phyloP scores from a whole-genome alignment of 1,140 invertebrate species.

The Littorina saxatilis region DNA sequence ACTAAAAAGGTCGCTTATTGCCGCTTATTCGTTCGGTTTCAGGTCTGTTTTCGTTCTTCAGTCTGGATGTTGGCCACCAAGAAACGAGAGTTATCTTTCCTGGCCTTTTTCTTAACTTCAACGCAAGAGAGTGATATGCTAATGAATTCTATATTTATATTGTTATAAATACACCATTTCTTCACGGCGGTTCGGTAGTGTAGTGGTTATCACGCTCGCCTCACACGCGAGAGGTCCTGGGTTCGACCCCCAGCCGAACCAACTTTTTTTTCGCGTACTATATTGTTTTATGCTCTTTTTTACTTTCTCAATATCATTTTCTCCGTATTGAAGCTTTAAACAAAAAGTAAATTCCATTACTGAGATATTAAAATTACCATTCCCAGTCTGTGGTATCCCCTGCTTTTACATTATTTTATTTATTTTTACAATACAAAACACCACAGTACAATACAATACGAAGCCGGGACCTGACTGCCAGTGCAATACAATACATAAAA shows the following conservation, averaged over 20 bases:
- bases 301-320: neutral
- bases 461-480: too few relatives aligned
- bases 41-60: too few relatives aligned
- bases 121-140: neutral
- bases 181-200: conserved; percentile 17
- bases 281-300: neutral
- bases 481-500: too few relatives aligned
- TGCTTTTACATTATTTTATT: too few relatives aligned
- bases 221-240: conserved; percentile 41
- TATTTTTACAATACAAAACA: too few relatives aligned
- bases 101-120: neutral
- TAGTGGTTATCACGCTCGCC: conserved; percentile 41
- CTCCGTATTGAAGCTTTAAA: neutral
- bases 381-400: too few relatives aligned
- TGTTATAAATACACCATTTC: neutral
- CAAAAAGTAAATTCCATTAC: neutral
- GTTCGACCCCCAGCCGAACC: conserved; percentile 41
- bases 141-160: neutral
- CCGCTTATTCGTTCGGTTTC: too few relatives aligned
- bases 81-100: too few relatives aligned
- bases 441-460: too few relatives aligned
- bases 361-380: too few relatives aligned
- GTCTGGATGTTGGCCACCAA: too few relatives aligned
- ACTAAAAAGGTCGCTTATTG: too few relatives aligned
- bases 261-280: conserved; percentile 6